Evolutionary conservation across 2,888 invertebrate genomes (phyloP), one percentile per base, ranked within the genome.

Genomic region (Leucoptera coffeella): DNA sequence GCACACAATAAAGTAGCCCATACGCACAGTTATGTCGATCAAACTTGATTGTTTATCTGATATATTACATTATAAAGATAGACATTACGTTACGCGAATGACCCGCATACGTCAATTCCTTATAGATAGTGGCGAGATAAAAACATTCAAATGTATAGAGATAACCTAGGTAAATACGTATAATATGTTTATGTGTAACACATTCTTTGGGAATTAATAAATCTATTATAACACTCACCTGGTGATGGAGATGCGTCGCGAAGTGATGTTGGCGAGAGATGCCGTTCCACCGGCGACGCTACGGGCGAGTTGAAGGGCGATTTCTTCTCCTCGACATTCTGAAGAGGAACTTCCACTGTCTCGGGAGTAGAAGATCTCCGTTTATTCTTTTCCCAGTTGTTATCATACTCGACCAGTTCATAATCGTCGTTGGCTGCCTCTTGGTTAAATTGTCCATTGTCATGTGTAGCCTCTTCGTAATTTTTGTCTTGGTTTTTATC

Each of bases 321-420:
- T 23, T 42, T 47, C 17, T 46, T 34, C 11, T 38, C 39, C 19
- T 48, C 54, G 29, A 50, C 58, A 33, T 40, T 38, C 29, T 50
- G 53, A 12, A 41, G 44, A 22, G 42, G 45, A 32, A 43, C 43
- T 20, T 44, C 43, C 28, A 55, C 49, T 14, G 55, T 53, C 35
- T 62, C 62, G 2, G 65, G 64, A 22, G 67, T 64, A 14, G 64
- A 64, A 24, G 69, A 62, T 20, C 59, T 54, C 12, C 62, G 51
- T 35, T 53, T 56, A 27, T 37, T 42, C 43, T 57, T 60, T 25
- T 59, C 58, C 60, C 59, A 59, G 21, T 52, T 55, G 19, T 44
- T 51, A 38, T 43, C 50, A 36, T 54, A 58, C 30, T 53, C 47
- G 35, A 58, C 45, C 20, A 52, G 44, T 33, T 62, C 61, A 35